phyloP scores from a whole-genome alignment of 2,797 vertebrate genomes.

The Hephaestus fuliginosus region DNA sequence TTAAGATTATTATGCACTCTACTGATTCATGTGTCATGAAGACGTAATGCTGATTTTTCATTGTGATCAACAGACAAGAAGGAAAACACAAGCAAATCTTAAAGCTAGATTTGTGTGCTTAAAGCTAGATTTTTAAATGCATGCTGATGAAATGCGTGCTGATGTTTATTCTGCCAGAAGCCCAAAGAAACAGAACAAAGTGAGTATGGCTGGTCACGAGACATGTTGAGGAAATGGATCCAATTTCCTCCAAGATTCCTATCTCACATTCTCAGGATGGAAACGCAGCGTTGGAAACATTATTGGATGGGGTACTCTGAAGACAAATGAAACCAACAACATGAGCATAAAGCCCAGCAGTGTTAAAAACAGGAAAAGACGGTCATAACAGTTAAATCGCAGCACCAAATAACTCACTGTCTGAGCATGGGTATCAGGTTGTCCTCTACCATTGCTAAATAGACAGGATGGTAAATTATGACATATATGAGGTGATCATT shows the following conservation, averaged over 20 bases:
- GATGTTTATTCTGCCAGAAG: neutral
- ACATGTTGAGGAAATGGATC: slow-evolving; percentile 41
- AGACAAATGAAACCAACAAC: slow-evolving; percentile 1
- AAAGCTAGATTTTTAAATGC: neutral
- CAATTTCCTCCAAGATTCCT: slow-evolving; percentile 48
- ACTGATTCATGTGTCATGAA: neutral
- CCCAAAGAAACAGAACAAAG: neutral
- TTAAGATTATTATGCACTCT: too few species aligned
- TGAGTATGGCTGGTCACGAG: neutral
- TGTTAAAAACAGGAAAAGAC: neutral
- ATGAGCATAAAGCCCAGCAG: neutral
- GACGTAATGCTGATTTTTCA: neutral
- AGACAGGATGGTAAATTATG: neutral
- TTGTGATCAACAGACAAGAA: neutral
- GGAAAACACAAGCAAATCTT: neutral
- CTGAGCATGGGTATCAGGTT: neutral
- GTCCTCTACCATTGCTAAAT: neutral
- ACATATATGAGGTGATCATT: neutral
- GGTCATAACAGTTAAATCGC: neutral
- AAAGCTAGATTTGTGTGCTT: too few species aligned
- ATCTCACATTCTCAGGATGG: slow-evolving; percentile 29
- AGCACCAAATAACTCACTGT: neutral
- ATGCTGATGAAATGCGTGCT: neutral
- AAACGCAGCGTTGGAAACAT: slow-evolving; percentile 6
- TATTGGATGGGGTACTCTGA: neutral